Base-by-base conservation (phyloP, 1,140 invertebrate genomes). In the Portunus trituberculatus region DNA sequence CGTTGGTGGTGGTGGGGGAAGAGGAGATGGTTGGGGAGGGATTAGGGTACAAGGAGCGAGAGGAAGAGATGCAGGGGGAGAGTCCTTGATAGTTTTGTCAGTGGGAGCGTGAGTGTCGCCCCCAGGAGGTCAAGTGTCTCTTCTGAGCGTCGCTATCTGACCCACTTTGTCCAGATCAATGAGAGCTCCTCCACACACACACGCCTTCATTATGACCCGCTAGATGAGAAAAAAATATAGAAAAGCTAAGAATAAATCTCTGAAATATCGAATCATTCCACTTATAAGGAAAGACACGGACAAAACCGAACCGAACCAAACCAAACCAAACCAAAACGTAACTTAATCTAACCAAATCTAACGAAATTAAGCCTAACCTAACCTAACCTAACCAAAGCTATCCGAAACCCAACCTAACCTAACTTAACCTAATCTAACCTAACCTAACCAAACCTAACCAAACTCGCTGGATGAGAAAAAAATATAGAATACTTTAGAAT, bases 101-200 rank as follows among this genome's bases (percentile, higher is more conserved):
- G 46, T 3, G 87, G 39, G 87, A 39, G 87, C 16, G 7, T 3
- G 16, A 89, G 67, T 46, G 31, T n/a, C 25, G 48, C 10, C 25
- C 25, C 8, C 87, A 16, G 4, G 32, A 89, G 28, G 32, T 28
- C 87, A 32, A 45, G 48, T 16, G 48, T 28, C 29, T 52, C n/a
- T 52, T 12, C 87, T 25, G 2, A 32, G 86, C 45, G 45, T 32
- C 87, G 25, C 67, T 76, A 76, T 76, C 67, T 76, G n/a, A 76
- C 67, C 67, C 67, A 76, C 67, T 76, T 76, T 76, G 67, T 76
- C 67, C 67, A n/a, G 67, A 76, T 76, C 67, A 76, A 76, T 76
- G 67, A 76, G 20, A 76, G 67, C 12, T n/a, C 67, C 67, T 76
- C 67, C 67, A 76, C 16, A n/a, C 67, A 76, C 16, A n/a, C 67